Conservation (phyloP, 92 coral and sea anemone species). For the Bergia sp. region DNA sequence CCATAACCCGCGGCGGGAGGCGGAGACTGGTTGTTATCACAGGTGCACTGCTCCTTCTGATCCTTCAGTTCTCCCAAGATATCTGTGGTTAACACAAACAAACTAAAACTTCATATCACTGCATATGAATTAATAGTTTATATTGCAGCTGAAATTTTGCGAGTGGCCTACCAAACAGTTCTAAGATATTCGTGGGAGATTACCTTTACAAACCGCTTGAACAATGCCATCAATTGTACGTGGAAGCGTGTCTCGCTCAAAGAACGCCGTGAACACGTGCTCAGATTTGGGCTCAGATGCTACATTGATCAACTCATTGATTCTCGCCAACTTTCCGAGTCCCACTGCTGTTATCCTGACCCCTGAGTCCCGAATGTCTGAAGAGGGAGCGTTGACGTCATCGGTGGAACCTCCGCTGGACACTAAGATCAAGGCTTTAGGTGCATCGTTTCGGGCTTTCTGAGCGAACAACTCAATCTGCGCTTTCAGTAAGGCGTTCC, state of each 20-base stretch:
- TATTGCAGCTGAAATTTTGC: no score
- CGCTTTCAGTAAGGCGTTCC: slow-evolving; percentile 75
- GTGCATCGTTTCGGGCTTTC: slow-evolving; percentile 74
- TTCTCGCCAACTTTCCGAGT: slow-evolving; percentile 80
- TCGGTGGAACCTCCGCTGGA: slow-evolving; percentile 88
- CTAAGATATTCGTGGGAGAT: neutral
- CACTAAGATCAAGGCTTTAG: slow-evolving; percentile 73
- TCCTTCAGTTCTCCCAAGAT: slow-evolving; percentile 17
- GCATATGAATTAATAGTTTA: neutral
- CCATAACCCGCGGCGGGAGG: neutral
- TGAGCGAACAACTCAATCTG: slow-evolving; percentile 67
- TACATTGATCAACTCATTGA: slow-evolving; percentile 76
- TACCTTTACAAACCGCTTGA: slow-evolving; percentile 80
- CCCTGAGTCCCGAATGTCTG: slow-evolving; percentile 80
- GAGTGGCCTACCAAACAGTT: no score
- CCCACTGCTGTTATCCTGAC: slow-evolving; percentile 81
- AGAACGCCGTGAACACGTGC: slow-evolving; percentile 88
- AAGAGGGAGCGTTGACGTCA: slow-evolving; percentile 78
- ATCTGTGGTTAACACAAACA: neutral
- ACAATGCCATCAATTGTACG: slow-evolving; percentile 79
- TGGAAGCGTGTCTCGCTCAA: slow-evolving; percentile 75
- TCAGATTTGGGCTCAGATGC: slow-evolving; percentile 90
- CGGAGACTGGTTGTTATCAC: slow-evolving; percentile 12
- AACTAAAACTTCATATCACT: neutral
- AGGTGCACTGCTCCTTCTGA: slow-evolving; percentile 29